phyloP scores from a whole-genome alignment of 64 coral and sea anemone genomes.

The Catalaphyllia jardinei region DNA sequence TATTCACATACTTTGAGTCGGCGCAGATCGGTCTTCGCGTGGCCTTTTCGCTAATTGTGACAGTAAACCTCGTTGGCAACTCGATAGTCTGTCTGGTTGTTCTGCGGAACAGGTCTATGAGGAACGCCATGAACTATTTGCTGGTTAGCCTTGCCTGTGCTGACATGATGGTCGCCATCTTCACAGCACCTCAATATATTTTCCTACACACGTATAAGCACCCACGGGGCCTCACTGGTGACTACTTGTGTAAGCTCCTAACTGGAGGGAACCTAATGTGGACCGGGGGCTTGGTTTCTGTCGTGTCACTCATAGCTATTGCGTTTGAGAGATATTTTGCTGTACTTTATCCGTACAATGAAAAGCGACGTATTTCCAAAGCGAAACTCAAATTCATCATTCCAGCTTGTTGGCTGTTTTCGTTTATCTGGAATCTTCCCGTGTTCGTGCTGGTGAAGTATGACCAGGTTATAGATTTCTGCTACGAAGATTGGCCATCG shows the following conservation, averaged over 20 bases:
- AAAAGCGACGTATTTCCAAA: conserved; percentile 32
- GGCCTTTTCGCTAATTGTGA: conserved; percentile 40
- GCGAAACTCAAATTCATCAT: conserved; percentile 48
- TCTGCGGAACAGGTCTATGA: conserved; percentile 14
- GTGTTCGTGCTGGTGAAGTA: conserved; percentile 33
- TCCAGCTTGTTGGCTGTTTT: conserved; percentile 53
- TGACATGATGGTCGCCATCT: conserved; percentile 56
- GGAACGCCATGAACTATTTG: conserved; percentile 64
- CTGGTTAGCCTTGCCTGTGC: conserved; percentile 56
- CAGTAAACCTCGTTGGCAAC: conserved; percentile 33
- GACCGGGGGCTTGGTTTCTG: conserved; percentile 50
- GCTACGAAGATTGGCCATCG: conserved; percentile 21
- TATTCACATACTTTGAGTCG: conserved; percentile 6
- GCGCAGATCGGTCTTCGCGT: conserved; percentile 45
- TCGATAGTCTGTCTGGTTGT: conserved; percentile 51
- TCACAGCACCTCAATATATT: conserved; percentile 54
- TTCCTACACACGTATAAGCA: conserved; percentile 35
- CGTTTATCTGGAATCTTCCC: conserved; percentile 43
- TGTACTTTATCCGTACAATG: conserved; percentile 24
- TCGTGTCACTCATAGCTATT: conserved; percentile 50
- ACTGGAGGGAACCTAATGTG: conserved; percentile 59
- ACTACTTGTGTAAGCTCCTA: conserved; percentile 31
- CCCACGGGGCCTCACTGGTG: conserved; percentile 36
- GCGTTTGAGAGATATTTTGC: conserved; percentile 60
- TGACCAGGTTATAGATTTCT: conserved; percentile 21